These are phyloP conservation scores for Cylas formicarius DNA, from an alignment of 1,140 invertebrate species.

Conservation along the genomic window DNA sequence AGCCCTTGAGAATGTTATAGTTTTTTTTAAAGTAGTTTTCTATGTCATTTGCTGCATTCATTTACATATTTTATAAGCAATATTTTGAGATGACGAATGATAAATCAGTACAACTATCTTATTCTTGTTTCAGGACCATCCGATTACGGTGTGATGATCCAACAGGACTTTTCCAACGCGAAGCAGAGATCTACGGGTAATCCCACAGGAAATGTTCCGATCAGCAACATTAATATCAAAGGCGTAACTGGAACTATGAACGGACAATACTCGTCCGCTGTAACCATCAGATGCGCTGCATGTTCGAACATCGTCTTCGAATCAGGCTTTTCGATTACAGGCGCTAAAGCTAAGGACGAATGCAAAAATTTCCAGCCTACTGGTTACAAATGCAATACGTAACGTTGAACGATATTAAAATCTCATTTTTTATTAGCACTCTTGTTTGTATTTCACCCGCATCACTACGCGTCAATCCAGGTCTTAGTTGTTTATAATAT, in stretches of 20 bases:
- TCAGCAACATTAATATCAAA: conserved; percentile 1
- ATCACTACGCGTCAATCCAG: no score
- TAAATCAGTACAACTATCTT: neutral
- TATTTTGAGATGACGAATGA: no score
- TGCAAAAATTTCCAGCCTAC: conserved; percentile 5
- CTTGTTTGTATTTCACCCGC: no score
- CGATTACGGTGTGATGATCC: conserved; percentile 10
- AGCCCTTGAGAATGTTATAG: no score
- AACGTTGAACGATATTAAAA: no score
- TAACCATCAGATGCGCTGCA: conserved; percentile 2
- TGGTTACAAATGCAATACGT: no score
- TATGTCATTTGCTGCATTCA: no score
- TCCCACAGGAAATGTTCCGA: conserved; percentile 6
- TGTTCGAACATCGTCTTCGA: conserved; percentile 4
- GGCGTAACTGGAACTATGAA: conserved; percentile 2
- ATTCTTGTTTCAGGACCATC: conserved; percentile 1
- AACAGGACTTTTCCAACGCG: conserved; percentile 7
- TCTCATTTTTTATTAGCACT: no score
- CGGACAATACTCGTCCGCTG: conserved; percentile 3
- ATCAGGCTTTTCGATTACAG: neutral
- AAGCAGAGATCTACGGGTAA: conserved; percentile 6
- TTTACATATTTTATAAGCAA: no score
- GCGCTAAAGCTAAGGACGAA: neutral
- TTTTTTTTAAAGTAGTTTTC: no score
- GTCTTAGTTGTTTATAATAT: no score